These are phyloP conservation scores for Pelodytes ibericus DNA, from an alignment of 2,797 vertebrate genomes.

Conservation along the genomic window DNA sequence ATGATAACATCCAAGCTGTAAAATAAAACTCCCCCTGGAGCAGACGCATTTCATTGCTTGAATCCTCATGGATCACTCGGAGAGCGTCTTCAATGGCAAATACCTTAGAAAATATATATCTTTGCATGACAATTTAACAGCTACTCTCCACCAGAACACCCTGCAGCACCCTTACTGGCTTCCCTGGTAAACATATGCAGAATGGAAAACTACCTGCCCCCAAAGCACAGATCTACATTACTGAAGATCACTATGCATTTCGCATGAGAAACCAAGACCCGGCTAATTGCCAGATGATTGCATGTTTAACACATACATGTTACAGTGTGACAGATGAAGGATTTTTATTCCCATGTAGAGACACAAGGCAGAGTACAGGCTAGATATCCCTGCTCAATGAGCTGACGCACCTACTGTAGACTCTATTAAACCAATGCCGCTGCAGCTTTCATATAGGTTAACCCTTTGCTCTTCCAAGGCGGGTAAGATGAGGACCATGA, in stretches of 20 bases:
- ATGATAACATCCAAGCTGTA: slow-evolving; percentile 26
- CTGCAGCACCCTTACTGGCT: not conserved
- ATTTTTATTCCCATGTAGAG: not conserved
- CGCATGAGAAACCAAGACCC: not conserved
- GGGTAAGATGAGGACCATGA: too few relatives aligned
- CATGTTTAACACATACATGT: not conserved
- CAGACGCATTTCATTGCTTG: not conserved
- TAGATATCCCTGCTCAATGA: too few relatives aligned
- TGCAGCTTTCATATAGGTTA: too few relatives aligned
- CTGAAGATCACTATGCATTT: too few relatives aligned
- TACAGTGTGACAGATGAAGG: not conserved
- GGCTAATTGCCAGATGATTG: not conserved
- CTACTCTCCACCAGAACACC: not conserved
- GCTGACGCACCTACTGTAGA: not conserved
- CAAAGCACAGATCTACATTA: too few relatives aligned
- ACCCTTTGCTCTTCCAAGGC: too few relatives aligned
- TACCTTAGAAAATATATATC: not conserved
- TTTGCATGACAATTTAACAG: not conserved
- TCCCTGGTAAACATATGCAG: not conserved
- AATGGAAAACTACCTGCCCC: not conserved
- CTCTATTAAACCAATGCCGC: too few relatives aligned
- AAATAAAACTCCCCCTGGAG: slow-evolving; percentile 20
- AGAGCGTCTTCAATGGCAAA: not conserved
- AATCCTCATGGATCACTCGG: not conserved
- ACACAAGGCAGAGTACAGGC: not conserved